Evolutionary conservation across 2,113 vertebrate species (phyloP).

Genomic region (Tragelaphus strepsiceros): DNA sequence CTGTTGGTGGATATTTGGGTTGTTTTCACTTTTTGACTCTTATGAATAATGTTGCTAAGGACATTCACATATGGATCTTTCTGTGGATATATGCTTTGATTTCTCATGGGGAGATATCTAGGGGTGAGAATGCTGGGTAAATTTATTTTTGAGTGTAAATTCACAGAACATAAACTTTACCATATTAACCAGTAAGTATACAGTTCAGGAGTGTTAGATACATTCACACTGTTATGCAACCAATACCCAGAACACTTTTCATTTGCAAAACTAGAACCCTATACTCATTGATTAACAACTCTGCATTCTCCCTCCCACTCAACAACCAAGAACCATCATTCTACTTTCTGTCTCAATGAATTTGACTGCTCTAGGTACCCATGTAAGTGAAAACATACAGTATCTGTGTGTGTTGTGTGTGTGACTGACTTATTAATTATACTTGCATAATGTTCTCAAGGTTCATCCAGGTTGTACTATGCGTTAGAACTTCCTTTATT

Average conservation of each 20-base stretch:
- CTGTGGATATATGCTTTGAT: neutral
- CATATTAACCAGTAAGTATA: neutral
- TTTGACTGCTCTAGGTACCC: neutral
- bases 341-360: neutral
- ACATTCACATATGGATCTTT: neutral
- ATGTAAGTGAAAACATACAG: neutral
- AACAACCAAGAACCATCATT: neutral
- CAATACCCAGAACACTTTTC: neutral
- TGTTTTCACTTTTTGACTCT: neutral
- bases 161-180: neutral
- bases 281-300: neutral
- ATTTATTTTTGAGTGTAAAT: neutral
- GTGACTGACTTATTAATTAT: neutral
- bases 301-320: neutral
- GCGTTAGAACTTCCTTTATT: neutral
- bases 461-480: neutral
- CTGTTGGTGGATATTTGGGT: neutral
- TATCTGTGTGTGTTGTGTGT: neutral
- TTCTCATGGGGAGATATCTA: neutral
- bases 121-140: neutral
- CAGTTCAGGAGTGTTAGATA: neutral
- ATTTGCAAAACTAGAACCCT: neutral
- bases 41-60: neutral
- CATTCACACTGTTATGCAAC: neutral
- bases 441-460: neutral